Evolutionary conservation across 2,113 vertebrate genomes (phyloP), one percentile per base, ranked within the genome.

Genomic region (Orycteropus afer): DNA sequence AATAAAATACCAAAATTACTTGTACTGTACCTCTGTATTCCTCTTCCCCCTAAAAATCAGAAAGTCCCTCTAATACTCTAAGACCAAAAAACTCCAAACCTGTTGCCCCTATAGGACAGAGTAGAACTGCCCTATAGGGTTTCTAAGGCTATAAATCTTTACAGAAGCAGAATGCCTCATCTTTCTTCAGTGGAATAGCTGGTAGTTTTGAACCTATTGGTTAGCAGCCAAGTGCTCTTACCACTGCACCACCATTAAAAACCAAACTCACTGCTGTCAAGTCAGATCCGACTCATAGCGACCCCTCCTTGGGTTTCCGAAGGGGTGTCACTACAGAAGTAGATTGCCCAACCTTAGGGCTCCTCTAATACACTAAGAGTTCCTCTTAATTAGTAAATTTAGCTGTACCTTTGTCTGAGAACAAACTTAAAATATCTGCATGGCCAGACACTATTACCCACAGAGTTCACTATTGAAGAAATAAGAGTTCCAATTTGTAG

Each of bases 1-100:
- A 95, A 93, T 71, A 71, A 92, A 88, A 91, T 78, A 76, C 18
- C 55, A 32, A 49, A 88, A 82, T 65, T 42, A 65, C n/a, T 92
- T 80, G n/a, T 32, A 40, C n/a, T 80, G 29, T 32, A 40, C 40
- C 5, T 82, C 40, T 49, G 57, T 47, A 55, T 23, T n/a, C 7
- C 34, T 11, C 23, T 74, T 32, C 77, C 15, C 34, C 25, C 29
- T 27, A 40, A 74, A 80, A 55, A 77, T 55, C 34, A 92, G 2
- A 63, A 76, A 79, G 14, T 73, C 27, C 47, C 49, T 40, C 3
- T n/a, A 74, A 74, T 47, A 81, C 3, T 40, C 17, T 61, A 79
- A 84, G 63, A 18, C 32, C 13, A 29, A 67, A 67, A 17, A 67
- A n/a, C 1, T 13, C 63, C 32, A n/a, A 34, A 67, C 63, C 3